Evolutionary conservation across 2,797 vertebrate genomes (phyloP).

Genomic region (Gobionotothen gibberifrons): DNA sequence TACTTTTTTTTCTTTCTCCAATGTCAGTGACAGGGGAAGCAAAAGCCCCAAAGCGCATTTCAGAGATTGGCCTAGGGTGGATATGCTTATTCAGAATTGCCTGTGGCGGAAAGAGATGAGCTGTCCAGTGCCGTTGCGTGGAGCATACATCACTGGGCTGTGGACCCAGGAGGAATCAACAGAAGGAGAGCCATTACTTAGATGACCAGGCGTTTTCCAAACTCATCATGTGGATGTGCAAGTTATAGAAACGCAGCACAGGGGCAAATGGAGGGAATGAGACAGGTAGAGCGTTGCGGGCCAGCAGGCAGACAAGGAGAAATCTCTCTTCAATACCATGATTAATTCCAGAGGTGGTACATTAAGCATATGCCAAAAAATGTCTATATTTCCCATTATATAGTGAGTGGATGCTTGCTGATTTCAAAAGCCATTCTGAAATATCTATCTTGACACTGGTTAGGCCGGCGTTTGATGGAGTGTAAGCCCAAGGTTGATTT

Average conservation of each 20-base stretch:
- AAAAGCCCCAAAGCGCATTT: conserved; percentile 62
- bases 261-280: conserved; percentile 45
- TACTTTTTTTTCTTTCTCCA: conserved; percentile 33
- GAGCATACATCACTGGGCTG: conserved; percentile 75
- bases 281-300: conserved; percentile 26
- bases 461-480: conserved; percentile 30
- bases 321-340: conserved; percentile 37
- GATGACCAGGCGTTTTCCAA: conserved; percentile 71
- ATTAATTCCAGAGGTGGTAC: conserved; percentile 54
- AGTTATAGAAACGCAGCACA: conserved; percentile 54
- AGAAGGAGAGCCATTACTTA: conserved; percentile 77
- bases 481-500: conserved; percentile 39
- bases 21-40: conserved; percentile 50
- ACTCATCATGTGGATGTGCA: conserved; percentile 64
- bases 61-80: conserved; percentile 64
- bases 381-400: conserved; percentile 59
- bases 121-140: conserved; percentile 69
- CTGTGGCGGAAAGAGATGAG: conserved; percentile 74
- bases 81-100: conserved; percentile 74
- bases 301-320: conserved; percentile 23
- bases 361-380: conserved; percentile 61
- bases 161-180: conserved; percentile 68
- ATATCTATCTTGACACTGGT: conserved; percentile 37
- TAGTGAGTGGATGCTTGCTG: conserved; percentile 37
- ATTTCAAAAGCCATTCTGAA: conserved; percentile 54